Evolutionary conservation across 2,797 vertebrate species (phyloP).

Genomic region (Sphaeramia orbicularis): DNA sequence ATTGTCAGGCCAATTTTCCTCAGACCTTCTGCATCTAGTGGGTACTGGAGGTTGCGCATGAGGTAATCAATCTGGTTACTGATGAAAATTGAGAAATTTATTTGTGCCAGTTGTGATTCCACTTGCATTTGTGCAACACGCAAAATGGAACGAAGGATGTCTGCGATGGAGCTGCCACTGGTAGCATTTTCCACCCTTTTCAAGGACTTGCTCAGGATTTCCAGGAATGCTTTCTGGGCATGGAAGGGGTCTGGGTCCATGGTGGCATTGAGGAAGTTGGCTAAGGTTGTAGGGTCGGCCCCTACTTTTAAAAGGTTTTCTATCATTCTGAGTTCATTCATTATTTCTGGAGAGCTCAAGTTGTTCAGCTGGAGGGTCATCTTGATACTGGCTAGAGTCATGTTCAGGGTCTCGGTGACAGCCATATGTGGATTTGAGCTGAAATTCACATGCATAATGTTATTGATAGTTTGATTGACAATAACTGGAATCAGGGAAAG

Average conservation of each 20-base stretch:
- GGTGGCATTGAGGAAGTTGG: constrained; percentile 45
- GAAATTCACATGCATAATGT: constrained; percentile 43
- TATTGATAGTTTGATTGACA: constrained; percentile 49
- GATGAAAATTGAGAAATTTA: constrained; percentile 63
- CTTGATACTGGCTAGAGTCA: constrained; percentile 69
- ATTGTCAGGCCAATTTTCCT: constrained; percentile 61
- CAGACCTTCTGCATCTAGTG: constrained; percentile 71
- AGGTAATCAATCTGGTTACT: constrained; percentile 59
- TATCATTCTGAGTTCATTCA: constrained; percentile 74
- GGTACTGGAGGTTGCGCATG: constrained; percentile 57
- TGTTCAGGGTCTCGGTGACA: constrained; percentile 54
- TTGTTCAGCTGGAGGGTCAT: constrained; percentile 65
- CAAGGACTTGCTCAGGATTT: constrained; percentile 79
- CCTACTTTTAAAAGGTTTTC: constrained; percentile 71
- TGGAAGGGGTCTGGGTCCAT: constrained; percentile 42
- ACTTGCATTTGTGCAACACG: constrained; percentile 74
- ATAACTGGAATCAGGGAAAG: constrained; percentile 66
- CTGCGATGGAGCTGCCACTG: constrained; percentile 60
- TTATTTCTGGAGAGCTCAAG: constrained; percentile 72
- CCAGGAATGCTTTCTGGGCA: constrained; percentile 58
- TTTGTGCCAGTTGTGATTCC: constrained; percentile 53
- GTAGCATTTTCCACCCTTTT: constrained; percentile 75
- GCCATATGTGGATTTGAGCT: constrained; percentile 38
- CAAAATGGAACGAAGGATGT: constrained; percentile 70
- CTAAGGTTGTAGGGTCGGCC: constrained; percentile 13